These are phyloP conservation scores for Mizuhopecten yessoensis DNA, from an alignment of 1,140 invertebrate genomes.

Conservation along the genomic window DNA sequence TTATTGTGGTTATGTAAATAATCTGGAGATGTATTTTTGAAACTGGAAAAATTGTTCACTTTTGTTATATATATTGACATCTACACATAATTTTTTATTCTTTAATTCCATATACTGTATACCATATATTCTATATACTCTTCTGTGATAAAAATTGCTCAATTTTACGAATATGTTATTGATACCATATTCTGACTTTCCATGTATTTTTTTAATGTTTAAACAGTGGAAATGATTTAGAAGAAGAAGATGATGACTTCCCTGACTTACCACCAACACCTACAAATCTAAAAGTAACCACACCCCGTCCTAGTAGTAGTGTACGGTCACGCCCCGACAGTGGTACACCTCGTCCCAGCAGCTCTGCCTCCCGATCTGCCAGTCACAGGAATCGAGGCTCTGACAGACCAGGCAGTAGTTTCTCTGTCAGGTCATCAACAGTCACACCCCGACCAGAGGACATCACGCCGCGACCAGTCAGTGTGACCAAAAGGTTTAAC, in stretches of 20 bases:
- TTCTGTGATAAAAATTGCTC: too few relatives aligned
- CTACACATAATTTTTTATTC: too few relatives aligned
- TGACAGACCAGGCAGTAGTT: not conserved
- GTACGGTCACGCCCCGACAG: not conserved
- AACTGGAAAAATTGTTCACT: too few relatives aligned
- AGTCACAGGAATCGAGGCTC: not conserved
- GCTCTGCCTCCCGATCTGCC: not conserved
- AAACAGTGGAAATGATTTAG: not conserved
- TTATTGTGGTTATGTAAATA: too few relatives aligned
- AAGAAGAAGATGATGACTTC: conserved; percentile 24
- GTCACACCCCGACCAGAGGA: not conserved
- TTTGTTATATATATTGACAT: too few relatives aligned
- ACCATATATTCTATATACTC: too few relatives aligned
- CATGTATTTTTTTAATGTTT: not conserved
- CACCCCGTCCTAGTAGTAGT: conserved; percentile 39
- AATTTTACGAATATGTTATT: too few relatives aligned
- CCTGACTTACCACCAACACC: conserved; percentile 23
- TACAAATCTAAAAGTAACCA: not conserved
- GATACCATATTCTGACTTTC: too few relatives aligned
- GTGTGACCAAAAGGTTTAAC: not conserved
- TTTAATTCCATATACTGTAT: too few relatives aligned
- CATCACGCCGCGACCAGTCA: not conserved
- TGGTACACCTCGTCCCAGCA: not conserved
- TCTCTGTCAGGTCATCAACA: not conserved
- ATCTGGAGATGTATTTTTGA: too few relatives aligned